Base-by-base conservation (phyloP, 1,140 invertebrate species). In the Cardiocondyla obscurior region DNA sequence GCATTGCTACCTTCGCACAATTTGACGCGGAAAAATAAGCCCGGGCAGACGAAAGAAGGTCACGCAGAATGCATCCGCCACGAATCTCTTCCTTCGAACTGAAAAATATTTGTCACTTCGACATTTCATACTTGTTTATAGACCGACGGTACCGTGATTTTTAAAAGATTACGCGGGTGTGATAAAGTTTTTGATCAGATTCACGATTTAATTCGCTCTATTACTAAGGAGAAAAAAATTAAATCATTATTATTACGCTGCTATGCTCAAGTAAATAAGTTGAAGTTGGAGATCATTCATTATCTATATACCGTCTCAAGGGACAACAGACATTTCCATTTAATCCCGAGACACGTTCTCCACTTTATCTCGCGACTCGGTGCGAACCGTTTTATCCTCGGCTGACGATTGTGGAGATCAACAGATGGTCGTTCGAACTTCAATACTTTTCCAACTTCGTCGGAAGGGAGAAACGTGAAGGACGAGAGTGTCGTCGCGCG, bases 291-390 rank as follows among this genome's bases (percentile, higher is more conserved):
- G 62, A 55, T 69, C 62, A 79, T 79, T 79, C 49, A 67, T 79
- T 79, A 79, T 53, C 46, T 39, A 12, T 57, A 44, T 30, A 19
- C 25, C 10, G 53, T 67, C 74, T 69, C 62, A n/a, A 67, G 46
- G 62, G 74, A 69, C 74, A 69, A 77, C 22, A 79, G 46, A 79
- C 62, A 79, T 79, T 79, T 79, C 74, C 74, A 79, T 79, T 79
- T 69, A 79, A 79, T 79, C 33, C 33, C 36, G 46, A 7, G n/a
- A 79, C 46, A 79, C 74, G 62, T 79, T 79, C 39, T n/a, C 33
- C 46, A 28, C 74, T 79, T 79, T 69, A 79, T 79, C 72, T 76
- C 33, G 33, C 44, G 44, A 65, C 36, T 7, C 36, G 30, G 25
- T n/a, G 67, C 67, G 55, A 73, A 49, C 39, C 58, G n/a, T 77